Conservation (phyloP, 2,113 vertebrate species). For the Lipophrys pholis region DNA sequence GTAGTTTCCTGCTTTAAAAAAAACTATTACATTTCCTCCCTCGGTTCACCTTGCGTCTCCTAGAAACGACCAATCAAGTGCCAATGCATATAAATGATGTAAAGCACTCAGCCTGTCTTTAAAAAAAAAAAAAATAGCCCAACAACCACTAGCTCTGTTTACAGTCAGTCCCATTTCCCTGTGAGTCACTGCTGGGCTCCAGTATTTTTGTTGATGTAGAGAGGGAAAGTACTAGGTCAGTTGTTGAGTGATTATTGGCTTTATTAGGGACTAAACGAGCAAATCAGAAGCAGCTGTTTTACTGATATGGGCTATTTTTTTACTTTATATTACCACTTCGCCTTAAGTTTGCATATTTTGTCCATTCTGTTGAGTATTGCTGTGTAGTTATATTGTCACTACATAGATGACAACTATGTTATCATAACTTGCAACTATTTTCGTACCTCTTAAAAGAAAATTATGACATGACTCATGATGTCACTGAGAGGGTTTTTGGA, state of each 20-base stretch:
- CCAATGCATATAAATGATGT: slow-evolving; percentile 10
- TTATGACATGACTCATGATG: too few species aligned
- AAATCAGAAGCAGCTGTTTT: slow-evolving; percentile 32
- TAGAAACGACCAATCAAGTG: not conserved
- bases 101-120: not conserved
- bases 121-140: not conserved
- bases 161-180: slow-evolving; percentile 27
- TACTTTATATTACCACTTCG: not conserved
- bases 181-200: slow-evolving; percentile 46
- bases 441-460: too few species aligned
- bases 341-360: not conserved
- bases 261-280: slow-evolving; percentile 7
- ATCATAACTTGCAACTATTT: not conserved
- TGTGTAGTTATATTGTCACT: not conserved
- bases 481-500: too few species aligned
- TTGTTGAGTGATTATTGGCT: slow-evolving; percentile 20
- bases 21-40: not conserved
- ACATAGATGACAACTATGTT: not conserved
- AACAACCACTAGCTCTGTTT: slow-evolving; percentile 27
- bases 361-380: not conserved
- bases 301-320: not conserved
- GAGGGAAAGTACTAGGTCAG: not conserved
- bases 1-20: not conserved
- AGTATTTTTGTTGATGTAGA: slow-evolving; percentile 13
- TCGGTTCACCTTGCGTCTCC: not conserved